phyloP scores from a whole-genome alignment of 2,888 invertebrate genomes.

The Drosophila fulvimacula region DNA sequence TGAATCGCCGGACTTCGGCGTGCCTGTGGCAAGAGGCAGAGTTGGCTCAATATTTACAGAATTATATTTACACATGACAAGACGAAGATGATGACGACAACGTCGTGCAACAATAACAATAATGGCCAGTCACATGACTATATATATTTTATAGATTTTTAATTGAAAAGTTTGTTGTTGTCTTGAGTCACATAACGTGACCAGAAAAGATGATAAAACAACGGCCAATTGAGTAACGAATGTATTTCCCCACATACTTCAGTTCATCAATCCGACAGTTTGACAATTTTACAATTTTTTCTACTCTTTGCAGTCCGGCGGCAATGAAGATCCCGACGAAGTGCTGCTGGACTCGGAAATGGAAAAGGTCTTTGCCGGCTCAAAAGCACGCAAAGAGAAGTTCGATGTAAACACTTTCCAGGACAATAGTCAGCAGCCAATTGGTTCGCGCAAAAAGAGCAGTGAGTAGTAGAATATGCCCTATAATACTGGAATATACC shows the following conservation, averaged over 20 bases:
- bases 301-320: slow-evolving; percentile 84
- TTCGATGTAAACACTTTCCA: slow-evolving; percentile 87
- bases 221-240: slow-evolving; percentile 53
- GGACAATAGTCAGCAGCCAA: slow-evolving; percentile 77
- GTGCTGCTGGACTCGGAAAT: slow-evolving; percentile 94
- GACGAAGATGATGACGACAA: slow-evolving; percentile 11
- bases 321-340: slow-evolving; percentile 88
- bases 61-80: slow-evolving; percentile 50
- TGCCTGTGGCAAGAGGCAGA: slow-evolving; percentile 1
- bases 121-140: slow-evolving; percentile 66
- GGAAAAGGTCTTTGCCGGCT: slow-evolving; percentile 93
- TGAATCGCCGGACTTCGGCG: slow-evolving; percentile 14
- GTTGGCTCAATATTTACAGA: slow-evolving; percentile 40
- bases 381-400: slow-evolving; percentile 86
- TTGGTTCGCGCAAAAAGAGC: slow-evolving; percentile 82
- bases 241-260: background rate
- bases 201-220: too few species aligned
- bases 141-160: slow-evolving; percentile 66
- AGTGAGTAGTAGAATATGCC: slow-evolving; percentile 11
- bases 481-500: background rate
- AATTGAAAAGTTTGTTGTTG: slow-evolving; percentile 75
- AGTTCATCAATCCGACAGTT: background rate
- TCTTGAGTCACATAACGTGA: slow-evolving; percentile 68
- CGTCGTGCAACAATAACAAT: slow-evolving; percentile 35
- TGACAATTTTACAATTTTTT: background rate